Conservation (phyloP, 2,113 vertebrate species). For the Rousettus leschenaultii region DNA sequence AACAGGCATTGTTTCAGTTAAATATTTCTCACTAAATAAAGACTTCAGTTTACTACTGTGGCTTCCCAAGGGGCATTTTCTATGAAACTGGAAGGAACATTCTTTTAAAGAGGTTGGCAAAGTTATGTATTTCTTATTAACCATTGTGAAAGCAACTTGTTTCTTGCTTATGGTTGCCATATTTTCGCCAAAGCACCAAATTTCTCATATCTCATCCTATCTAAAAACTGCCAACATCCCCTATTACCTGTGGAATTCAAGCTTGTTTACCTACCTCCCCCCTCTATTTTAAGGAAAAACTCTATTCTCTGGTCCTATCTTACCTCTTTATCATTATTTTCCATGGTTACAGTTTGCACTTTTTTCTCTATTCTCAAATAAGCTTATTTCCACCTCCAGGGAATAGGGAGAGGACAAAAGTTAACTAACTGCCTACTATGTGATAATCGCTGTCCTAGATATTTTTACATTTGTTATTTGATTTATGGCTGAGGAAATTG, state of each 20-base stretch:
- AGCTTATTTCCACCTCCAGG: background rate
- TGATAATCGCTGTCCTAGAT: background rate
- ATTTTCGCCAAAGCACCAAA: background rate
- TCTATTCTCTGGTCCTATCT: background rate
- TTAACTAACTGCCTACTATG: background rate
- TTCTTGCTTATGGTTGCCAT: background rate
- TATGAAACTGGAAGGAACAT: slow-evolving; percentile 38
- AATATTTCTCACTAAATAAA: slow-evolving; percentile 35
- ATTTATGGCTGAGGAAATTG: background rate
- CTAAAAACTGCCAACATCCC: background rate
- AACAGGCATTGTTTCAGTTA: slow-evolving; percentile 56
- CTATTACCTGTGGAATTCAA: background rate
- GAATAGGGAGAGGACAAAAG: background rate
- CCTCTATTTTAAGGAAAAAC: background rate
- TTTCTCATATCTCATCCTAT: background rate
- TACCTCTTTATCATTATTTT: background rate
- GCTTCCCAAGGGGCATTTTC: slow-evolving; percentile 61
- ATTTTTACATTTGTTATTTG: background rate
- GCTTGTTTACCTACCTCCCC: background rate
- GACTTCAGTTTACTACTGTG: background rate
- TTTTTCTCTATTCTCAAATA: background rate
- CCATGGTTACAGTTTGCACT: background rate
- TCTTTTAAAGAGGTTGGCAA: slow-evolving; percentile 25
- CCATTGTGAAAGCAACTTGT: background rate
- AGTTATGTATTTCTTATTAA: background rate